These are phyloP conservation scores for Sceloporus undulatus DNA, from an alignment of 2,113 vertebrate species.

Conservation along the genomic window DNA sequence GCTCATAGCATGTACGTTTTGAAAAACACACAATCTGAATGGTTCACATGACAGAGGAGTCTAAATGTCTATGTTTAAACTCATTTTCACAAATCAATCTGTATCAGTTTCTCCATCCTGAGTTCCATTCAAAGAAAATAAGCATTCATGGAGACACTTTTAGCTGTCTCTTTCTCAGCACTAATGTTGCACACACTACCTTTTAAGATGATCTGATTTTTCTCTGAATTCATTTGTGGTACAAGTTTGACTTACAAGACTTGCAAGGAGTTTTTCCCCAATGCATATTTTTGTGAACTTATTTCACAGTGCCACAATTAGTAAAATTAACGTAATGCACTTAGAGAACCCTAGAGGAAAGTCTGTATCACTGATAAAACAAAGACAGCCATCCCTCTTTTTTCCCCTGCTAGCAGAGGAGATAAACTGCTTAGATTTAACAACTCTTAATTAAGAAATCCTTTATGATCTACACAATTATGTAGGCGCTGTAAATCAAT, in stretches of 20 bases:
- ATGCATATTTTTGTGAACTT: slow-evolving; percentile 23
- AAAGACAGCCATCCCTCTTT: neutral
- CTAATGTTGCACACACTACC: slow-evolving; percentile 23
- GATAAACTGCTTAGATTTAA: slow-evolving; percentile 25
- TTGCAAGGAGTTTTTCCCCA: slow-evolving; percentile 19
- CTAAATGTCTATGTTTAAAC: neutral
- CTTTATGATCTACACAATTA: slow-evolving; percentile 36
- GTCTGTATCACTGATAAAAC: slow-evolving; percentile 12
- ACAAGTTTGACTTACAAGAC: slow-evolving; percentile 29
- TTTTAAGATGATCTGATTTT: slow-evolving; percentile 28
- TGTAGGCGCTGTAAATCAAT: neutral
- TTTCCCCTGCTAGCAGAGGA: neutral
- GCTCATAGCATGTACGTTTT: neutral
- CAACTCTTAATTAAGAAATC: slow-evolving; percentile 40
- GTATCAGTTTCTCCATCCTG: neutral
- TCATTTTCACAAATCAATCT: neutral
- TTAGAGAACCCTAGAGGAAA: slow-evolving; percentile 38
- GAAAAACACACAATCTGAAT: no score
- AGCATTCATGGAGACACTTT: neutral
- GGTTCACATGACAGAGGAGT: neutral
- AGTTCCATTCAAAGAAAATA: neutral
- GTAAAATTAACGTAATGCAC: slow-evolving; percentile 27
- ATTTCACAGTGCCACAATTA: slow-evolving; percentile 28
- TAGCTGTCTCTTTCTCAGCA: neutral
- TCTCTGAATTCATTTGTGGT: slow-evolving; percentile 23